Evolutionary conservation across 2,797 vertebrate genomes (phyloP).

Genomic region (Bufotes viridis): DNA sequence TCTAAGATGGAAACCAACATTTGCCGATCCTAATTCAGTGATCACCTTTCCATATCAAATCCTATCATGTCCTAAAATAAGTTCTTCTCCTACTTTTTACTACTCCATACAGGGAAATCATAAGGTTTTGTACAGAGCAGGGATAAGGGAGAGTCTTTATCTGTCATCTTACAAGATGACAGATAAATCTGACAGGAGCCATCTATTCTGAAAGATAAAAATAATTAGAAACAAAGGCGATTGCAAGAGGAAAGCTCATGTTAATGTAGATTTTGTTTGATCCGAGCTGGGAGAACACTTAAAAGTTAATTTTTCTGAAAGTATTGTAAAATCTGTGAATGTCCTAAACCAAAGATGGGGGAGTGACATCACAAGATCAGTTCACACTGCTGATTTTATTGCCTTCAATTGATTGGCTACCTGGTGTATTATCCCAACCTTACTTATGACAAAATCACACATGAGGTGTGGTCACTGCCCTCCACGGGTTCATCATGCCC

Average conservation of each 20-base stretch:
- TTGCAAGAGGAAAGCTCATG: conserved; percentile 35
- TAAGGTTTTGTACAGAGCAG: background rate
- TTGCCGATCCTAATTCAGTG: background rate
- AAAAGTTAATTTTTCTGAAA: background rate
- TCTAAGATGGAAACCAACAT: background rate
- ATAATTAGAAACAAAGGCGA: conserved; percentile 42
- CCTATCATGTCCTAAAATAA: background rate
- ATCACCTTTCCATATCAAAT: background rate
- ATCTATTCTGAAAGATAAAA: conserved; percentile 40
- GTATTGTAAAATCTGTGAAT: background rate
- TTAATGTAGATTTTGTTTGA: conserved; percentile 27
- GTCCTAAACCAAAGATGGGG: background rate
- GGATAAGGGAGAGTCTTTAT: conserved; percentile 24
- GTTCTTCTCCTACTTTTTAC: background rate
- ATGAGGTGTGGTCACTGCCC: background rate
- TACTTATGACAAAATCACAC: background rate
- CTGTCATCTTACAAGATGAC: conserved; percentile 58
- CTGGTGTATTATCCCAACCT: background rate
- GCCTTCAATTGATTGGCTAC: background rate
- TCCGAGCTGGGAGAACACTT: background rate
- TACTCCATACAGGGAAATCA: background rate
- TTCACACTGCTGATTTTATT: background rate
- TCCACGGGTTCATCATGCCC: background rate
- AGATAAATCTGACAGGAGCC: conserved; percentile 44
- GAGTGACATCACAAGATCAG: background rate